phyloP scores from a whole-genome alignment of 2,113 vertebrate genomes.

The Ciconia boyciana region DNA sequence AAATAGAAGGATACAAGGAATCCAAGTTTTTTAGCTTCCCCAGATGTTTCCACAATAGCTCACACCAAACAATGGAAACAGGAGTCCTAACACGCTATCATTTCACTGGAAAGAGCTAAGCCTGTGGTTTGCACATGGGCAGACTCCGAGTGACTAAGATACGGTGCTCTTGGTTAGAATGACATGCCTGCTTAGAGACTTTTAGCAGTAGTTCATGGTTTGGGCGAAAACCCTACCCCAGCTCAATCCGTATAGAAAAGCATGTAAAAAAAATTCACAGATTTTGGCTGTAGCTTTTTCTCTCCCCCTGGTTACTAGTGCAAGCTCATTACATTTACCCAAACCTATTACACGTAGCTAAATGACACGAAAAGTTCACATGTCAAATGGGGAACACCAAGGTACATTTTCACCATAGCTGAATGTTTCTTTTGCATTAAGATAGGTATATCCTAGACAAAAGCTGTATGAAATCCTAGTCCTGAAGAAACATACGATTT shows the following conservation, averaged over 20 bases:
- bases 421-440: not conserved
- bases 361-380: not conserved
- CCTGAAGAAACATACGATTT: not conserved
- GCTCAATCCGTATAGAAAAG: not conserved
- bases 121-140: not conserved
- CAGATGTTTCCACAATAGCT: not conserved
- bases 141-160: not conserved
- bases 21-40: not conserved
- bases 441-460: not conserved
- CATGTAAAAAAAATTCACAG: not conserved
- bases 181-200: not conserved
- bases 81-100: not conserved
- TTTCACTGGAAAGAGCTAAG: not conserved
- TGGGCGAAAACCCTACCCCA: not conserved
- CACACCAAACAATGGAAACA: not conserved
- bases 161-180: not conserved
- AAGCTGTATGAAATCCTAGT: not conserved
- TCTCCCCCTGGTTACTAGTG: not conserved
- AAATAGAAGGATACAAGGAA: not conserved
- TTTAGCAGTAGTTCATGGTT: not conserved
- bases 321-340: accelerated
- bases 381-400: not conserved
- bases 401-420: not conserved
- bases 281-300: not conserved
- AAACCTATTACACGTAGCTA: not conserved